phyloP scores from a whole-genome alignment of 2,888 invertebrate species.

The Marasmarcha lunaedactyla region DNA sequence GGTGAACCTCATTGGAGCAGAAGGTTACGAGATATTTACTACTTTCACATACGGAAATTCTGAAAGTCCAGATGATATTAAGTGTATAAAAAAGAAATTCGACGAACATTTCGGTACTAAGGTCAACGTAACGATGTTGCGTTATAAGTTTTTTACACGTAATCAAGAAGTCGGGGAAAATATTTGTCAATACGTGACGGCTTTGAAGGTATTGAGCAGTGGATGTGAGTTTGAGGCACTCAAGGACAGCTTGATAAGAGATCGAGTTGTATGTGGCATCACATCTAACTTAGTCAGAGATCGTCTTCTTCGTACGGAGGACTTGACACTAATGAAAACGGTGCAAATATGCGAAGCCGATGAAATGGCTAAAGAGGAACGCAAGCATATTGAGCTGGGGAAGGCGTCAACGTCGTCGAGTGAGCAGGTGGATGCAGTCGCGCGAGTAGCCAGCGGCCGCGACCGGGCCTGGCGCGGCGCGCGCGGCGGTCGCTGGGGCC shows the following conservation, averaged over 20 bases:
- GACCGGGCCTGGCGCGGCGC: no score
- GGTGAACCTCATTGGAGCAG: conserved; percentile 16
- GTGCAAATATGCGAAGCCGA: conserved; percentile 14
- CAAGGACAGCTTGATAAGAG: conserved; percentile 8
- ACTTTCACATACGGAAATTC: conserved; percentile 10
- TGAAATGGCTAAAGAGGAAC: conserved; percentile 10
- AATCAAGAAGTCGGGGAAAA: conserved; percentile 9
- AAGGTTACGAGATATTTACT: conserved; percentile 11
- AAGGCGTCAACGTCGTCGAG: neutral
- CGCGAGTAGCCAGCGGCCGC: no score
- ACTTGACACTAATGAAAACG: conserved; percentile 9
- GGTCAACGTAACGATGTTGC: conserved; percentile 8
- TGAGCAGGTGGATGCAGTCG: neutral
- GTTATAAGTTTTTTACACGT: conserved; percentile 12
- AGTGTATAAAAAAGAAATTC: conserved; percentile 9
- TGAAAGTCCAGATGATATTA: conserved; percentile 9
- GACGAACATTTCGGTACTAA: conserved; percentile 9
- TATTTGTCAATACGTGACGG: conserved; percentile 11
- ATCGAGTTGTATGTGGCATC: conserved; percentile 13
- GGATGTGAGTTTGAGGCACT: conserved; percentile 8
- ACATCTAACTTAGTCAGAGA: conserved; percentile 8
- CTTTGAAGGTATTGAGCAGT: conserved; percentile 9
- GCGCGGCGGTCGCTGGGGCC: neutral
- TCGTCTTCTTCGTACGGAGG: conserved; percentile 12
- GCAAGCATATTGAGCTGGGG: conserved; percentile 1